Conservation (phyloP, 1,140 invertebrate genomes). For the Lethocerus indicus region DNA sequence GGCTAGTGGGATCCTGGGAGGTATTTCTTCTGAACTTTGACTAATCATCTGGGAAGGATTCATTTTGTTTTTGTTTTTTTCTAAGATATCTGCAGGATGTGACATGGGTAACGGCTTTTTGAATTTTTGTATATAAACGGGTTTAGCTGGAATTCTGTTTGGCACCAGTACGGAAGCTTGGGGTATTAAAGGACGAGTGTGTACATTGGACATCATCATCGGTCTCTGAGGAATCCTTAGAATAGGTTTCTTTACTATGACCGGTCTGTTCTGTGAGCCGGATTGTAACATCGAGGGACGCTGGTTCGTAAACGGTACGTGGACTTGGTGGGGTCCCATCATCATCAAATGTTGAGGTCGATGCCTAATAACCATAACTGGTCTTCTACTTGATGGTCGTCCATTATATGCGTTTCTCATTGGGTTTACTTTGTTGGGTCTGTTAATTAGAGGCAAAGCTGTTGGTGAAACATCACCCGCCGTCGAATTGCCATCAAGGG, state of each 20-base stretch:
- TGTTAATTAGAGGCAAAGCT: not conserved
- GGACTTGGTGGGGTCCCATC: conserved; percentile 9
- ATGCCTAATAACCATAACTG: not conserved
- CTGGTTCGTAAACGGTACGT: conserved; percentile 8
- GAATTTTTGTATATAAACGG: conserved; percentile 9
- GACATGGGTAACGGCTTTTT: conserved; percentile 5
- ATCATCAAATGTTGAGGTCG: conserved; percentile 4
- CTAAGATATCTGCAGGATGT: not conserved
- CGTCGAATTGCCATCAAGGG: not conserved
- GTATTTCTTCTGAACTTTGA: conserved; percentile 7
- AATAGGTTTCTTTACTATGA: conserved; percentile 16
- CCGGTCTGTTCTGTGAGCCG: conserved; percentile 7
- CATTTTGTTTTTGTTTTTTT: conserved; percentile 12
- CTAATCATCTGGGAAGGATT: conserved; percentile 9
- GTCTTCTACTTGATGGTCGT: not conserved
- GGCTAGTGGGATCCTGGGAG: conserved; percentile 20
- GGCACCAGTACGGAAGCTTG: not conserved
- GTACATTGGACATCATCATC: not conserved
- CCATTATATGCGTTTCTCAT: not conserved
- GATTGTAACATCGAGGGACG: conserved; percentile 8
- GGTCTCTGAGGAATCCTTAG: conserved; percentile 13
- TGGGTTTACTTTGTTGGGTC: not conserved
- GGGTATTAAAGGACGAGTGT: not conserved
- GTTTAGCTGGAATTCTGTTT: conserved; percentile 3
- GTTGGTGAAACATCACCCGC: not conserved